Conservation (phyloP, 2,113 vertebrate genomes). For the Aptenodytes forsteri region DNA sequence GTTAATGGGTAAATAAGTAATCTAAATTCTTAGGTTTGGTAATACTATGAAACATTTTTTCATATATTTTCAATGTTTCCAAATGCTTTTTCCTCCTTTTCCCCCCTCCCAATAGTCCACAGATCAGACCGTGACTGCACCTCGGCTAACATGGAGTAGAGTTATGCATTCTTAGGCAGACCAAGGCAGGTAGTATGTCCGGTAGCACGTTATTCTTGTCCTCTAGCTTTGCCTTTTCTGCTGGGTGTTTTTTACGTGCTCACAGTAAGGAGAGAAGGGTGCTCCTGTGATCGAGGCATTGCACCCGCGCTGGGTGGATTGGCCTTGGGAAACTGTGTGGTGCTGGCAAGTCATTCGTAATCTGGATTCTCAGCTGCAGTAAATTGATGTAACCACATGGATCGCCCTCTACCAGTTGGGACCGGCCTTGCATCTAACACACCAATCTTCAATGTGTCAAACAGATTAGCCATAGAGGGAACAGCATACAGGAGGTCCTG, state of each 20-base stretch:
- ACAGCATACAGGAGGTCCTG: background rate
- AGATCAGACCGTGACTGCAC: background rate
- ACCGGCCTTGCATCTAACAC: background rate
- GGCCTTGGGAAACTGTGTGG: background rate
- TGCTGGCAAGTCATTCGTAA: background rate
- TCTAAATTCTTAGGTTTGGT: background rate
- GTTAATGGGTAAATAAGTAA: background rate
- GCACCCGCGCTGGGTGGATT: background rate
- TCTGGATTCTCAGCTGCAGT: background rate
- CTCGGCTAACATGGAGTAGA: background rate
- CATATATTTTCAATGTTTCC: accelerated
- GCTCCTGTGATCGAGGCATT: background rate
- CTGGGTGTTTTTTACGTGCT: background rate
- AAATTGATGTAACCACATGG: background rate
- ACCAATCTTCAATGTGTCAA: background rate
- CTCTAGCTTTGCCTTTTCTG: background rate
- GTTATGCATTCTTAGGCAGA: background rate
- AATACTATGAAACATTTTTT: background rate
- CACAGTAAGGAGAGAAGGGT: background rate
- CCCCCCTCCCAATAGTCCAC: background rate
- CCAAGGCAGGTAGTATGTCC: background rate
- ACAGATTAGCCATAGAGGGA: background rate
- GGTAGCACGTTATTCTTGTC: background rate
- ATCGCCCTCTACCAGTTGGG: background rate
- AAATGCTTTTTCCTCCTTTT: background rate